Percentiles rank a stretch among this genome's conserved stretches.
These are phyloP conservation scores for Crenichthys baileyi DNA, from an alignment of 2,797 vertebrate genomes.

Conservation along the genomic window DNA sequence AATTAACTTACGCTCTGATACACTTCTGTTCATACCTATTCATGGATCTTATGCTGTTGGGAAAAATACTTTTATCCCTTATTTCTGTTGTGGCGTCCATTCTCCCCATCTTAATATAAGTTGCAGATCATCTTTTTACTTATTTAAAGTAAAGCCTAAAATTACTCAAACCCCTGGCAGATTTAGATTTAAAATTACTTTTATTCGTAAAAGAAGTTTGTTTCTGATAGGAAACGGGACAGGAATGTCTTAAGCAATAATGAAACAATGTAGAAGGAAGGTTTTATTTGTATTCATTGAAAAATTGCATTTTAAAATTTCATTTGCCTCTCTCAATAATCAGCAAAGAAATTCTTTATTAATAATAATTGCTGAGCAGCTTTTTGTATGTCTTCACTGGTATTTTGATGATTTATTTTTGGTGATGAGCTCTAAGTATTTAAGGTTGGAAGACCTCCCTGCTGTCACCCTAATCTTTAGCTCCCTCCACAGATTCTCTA, in stretches of 20 bases:
- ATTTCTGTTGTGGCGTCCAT: slow-evolving; percentile 8
- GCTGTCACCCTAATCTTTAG: neutral
- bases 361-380: too few species aligned
- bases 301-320: too few species aligned
- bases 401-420: too few species aligned
- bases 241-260: neutral
- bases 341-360: too few species aligned
- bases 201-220: neutral
- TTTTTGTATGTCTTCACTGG: too few species aligned
- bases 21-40: slow-evolving; percentile 70
- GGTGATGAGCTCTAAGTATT: neutral
- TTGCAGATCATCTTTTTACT: neutral
- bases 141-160: neutral
- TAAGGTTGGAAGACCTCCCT: neutral
- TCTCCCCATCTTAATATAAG: slow-evolving; percentile 9
- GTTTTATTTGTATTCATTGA: too few species aligned
- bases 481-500: neutral
- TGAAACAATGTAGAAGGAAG: neutral
- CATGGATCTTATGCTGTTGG: slow-evolving; percentile 55
- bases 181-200: neutral
- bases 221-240: neutral
- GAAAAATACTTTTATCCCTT: slow-evolving; percentile 48
- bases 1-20: slow-evolving; percentile 68
- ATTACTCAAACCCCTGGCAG: neutral
- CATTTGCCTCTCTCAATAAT: too few species aligned